A percentile compares a stretch with the other conserved stretches of the same genome.
phyloP scores from a whole-genome alignment of 2,888 invertebrate species.

The Syrista parreyssii region DNA sequence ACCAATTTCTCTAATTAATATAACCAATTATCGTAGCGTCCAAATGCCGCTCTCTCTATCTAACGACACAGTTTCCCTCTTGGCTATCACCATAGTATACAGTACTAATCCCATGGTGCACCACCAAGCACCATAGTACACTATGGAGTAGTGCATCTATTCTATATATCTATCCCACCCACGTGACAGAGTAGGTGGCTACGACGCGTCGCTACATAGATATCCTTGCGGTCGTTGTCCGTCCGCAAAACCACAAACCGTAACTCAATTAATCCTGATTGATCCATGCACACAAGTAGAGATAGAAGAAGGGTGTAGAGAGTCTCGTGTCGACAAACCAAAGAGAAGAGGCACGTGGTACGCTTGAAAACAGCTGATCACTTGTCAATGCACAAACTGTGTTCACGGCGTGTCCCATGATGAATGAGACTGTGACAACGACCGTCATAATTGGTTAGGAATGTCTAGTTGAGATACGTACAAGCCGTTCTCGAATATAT shows the following conservation, averaged over 20 bases:
- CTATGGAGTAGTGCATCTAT: not conserved
- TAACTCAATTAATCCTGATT: conserved; percentile 64
- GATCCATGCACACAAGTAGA: conserved; percentile 40
- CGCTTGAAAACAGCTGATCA: not conserved
- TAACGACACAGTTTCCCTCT: not conserved
- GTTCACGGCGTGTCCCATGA: not conserved
- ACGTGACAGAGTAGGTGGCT: not conserved
- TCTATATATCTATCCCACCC: not conserved
- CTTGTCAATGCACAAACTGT: not conserved
- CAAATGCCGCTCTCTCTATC: not conserved
- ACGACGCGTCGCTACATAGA: conserved; percentile 36
- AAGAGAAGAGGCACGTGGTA: not conserved
- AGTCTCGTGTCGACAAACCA: not conserved
- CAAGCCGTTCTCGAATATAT: not conserved
- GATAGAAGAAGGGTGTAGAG: not conserved
- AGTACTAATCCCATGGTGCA: not conserved
- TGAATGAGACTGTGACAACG: not conserved
- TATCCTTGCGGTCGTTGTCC: conserved; percentile 54
- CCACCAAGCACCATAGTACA: not conserved
- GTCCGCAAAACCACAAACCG: conserved; percentile 58
- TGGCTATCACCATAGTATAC: not conserved
- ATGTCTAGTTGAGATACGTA: not conserved
- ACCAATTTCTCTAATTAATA: not conserved
- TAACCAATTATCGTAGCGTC: not conserved
- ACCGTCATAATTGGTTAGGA: not conserved